These are phyloP conservation scores for Ceyx margarethae DNA, from an alignment of 2,113 vertebrate genomes.

Conservation along the genomic window DNA sequence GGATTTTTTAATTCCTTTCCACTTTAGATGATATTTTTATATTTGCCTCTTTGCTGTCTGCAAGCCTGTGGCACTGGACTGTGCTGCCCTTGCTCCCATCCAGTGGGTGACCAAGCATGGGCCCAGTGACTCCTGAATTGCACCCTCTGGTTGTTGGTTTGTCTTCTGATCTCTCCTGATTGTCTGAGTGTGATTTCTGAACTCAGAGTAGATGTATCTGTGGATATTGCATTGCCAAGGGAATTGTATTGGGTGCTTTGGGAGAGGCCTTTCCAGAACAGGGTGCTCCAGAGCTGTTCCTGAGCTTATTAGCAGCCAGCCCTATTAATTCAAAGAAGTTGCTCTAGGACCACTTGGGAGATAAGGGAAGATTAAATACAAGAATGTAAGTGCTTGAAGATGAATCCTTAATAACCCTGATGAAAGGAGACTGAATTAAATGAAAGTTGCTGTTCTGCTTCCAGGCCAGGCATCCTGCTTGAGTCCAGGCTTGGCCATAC, in stretches of 20 bases:
- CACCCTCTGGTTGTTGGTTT: not conserved
- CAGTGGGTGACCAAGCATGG: rapidly evolving
- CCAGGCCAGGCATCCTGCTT: not conserved
- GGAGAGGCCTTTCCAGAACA: not conserved
- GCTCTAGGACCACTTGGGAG: not conserved
- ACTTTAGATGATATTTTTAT: not conserved
- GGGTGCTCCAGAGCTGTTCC: not conserved
- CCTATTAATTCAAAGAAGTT: slow-evolving; percentile 35
- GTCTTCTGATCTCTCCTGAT: not conserved
- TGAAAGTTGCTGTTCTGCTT: not conserved
- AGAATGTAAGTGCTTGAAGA: not conserved
- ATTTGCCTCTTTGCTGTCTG: not conserved
- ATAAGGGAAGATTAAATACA: slow-evolving; percentile 33
- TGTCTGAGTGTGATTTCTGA: not conserved
- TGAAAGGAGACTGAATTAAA: slow-evolving; percentile 6
- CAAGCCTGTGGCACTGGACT: no score
- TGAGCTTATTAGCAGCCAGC: not conserved
- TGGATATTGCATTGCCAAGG: not conserved
- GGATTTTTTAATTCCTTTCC: not conserved
- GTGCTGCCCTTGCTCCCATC: not conserved
- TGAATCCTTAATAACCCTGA: slow-evolving; percentile 7
- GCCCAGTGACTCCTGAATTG: not conserved
- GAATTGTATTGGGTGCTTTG: not conserved
- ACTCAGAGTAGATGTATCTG: not conserved
- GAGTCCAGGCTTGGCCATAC: not conserved